Percentiles rank a stretch among this genome's conserved stretches.
Evolutionary conservation across 2,888 invertebrate genomes (phyloP).

Genomic region (Tenthredo distinguenda): DNA sequence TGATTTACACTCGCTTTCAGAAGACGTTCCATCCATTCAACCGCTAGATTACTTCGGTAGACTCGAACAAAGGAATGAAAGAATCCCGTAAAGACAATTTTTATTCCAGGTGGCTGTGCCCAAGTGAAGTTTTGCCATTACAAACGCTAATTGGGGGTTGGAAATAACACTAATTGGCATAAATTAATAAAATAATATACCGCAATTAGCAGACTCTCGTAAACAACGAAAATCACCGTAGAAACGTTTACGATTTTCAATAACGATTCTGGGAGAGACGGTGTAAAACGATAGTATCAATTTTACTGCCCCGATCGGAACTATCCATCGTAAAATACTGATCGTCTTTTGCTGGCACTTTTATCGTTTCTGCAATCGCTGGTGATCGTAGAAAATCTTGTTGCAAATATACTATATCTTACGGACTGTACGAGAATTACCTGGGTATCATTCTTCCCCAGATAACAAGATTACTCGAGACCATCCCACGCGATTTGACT

Average conservation of each 20-base stretch:
- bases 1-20: conserved; percentile 11
- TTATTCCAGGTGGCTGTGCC: background rate
- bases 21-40: conserved; percentile 8
- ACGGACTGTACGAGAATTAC: background rate
- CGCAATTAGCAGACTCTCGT: background rate
- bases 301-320: conserved; percentile 28
- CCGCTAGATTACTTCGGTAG: background rate
- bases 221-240: conserved; percentile 6
- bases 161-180: background rate
- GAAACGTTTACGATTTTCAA: conserved; percentile 32
- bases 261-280: conserved; percentile 3
- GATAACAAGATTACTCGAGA: conserved; percentile 31
- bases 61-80: background rate
- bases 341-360: conserved; percentile 16
- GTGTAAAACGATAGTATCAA: conserved; percentile 8
- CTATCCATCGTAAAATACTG: conserved; percentile 28
- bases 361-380: conserved; percentile 26
- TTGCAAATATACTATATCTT: conserved; percentile 3
- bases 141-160: background rate
- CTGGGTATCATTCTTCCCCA: background rate
- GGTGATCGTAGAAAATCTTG: conserved; percentile 20
- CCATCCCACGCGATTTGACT: conserved; percentile 14
- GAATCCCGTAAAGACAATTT: background rate
- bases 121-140: background rate
- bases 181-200: background rate